Base-by-base conservation (phyloP, 1,140 invertebrate species). In the Camponotus vicinus region DNA sequence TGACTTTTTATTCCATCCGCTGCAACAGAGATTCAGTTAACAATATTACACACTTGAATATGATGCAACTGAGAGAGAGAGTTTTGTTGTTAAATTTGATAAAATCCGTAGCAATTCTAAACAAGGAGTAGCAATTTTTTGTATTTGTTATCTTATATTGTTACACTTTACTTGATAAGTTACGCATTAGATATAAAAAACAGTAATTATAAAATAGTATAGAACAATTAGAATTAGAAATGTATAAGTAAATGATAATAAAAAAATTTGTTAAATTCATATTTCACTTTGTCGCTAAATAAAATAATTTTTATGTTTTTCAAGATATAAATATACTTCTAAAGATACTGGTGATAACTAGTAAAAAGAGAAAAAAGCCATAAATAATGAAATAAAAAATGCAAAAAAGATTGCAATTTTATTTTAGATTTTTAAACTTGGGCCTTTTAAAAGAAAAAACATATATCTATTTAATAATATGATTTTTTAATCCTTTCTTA, bases 1-100 rank as follows among this genome's bases (percentile, higher is more conserved):
- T 75, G 13, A 63, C 42, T 73, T 75, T 83, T 73, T 73, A 27
- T 63, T 59, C n/a, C 32, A 4, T 27, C 18, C 42, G 32, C 42
- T 59, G 5, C 3, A 73, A 45, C 37, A 37, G 7, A 59, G 42
- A 80, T 80, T 69, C 37, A 5, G 40, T 40, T 61, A 61, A 75
- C 40, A 32, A 82, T 59, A 18, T 63, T 75, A 75, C 34, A 75
- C 9, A 8, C n/a, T 66, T 13, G 42, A 21, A 79, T 21, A 40
- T 70, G 11, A 57, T 21, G 13, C 1, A 80, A 55, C 5, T 13
- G 42, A 8, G 42, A 45, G 9, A 45, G 9, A 13, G 13, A 6
- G 13, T 27, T 61, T 7, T 7, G 45, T 52, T 78, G 61, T 49
- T 78, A 45, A 45, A 80, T 18, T 32, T 6, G 6, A 71, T 42